Base-by-base conservation (phyloP, 2,113 vertebrate genomes). In the Astatoreochromis straeleni region DNA sequence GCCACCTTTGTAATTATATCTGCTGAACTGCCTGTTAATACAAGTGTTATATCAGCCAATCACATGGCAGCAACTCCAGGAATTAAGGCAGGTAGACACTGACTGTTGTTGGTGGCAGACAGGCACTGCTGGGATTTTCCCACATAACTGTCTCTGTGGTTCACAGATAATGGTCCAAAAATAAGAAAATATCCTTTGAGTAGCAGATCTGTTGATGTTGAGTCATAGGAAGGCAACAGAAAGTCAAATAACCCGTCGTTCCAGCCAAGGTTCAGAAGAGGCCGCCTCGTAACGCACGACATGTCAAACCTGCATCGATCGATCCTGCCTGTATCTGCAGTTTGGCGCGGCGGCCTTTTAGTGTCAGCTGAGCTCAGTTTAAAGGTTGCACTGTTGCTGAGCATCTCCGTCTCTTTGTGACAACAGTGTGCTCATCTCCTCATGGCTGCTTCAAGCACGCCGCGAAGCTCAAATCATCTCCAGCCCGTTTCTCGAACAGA, bases 381-480 rank as follows among this genome's bases (percentile, higher is more conserved):
- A 68, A 68, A 21, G 11, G 19, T 24, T 6, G 5, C 38, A 26
- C 21, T 16, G 38, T 6, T 45, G 38, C 38, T 0, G 38, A 42
- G 11, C 65, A 70, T 42, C 19, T 70, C n/a, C 1, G 2, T 24
- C 38, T 16, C 63, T 42, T 42, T 6, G n/a, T 24, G 35, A 13
- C 0, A 4, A 40, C 35, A 14, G 1, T 0, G 35, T 21, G n/a
- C 63, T 35, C 11, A 2, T 40, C 63, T 21, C 19, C 0, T 68
- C 35, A 0, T 4, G 63, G 35, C 35, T 0, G 63, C 63, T 42
- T 42, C n/a, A 7, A 65, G 17, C 17, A 11, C 3, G 10, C 7
- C 35, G 9, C 31, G 3, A 65, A n/a, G 31, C 33, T 65, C 60
- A 13, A 38, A 38, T 65, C 31, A 38, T n/a, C 33, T 65, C 60